Conservation (phyloP, 2,888 invertebrate genomes). For the Eledona agricola region DNA sequence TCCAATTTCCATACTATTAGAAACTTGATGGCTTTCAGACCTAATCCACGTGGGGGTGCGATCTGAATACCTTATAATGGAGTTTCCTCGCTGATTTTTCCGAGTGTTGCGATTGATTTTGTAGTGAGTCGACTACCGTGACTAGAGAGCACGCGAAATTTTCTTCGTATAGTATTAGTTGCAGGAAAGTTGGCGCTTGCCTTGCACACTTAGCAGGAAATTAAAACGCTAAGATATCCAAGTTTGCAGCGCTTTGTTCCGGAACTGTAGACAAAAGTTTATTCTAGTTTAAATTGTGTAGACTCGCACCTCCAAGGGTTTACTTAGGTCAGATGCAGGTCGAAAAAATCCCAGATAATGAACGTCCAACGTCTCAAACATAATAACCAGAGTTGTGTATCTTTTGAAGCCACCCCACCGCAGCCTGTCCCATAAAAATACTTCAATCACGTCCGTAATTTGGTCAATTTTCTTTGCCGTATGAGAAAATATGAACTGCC, state of each 20-base stretch:
- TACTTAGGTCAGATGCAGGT: too few species aligned
- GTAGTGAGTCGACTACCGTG: constrained; percentile 4
- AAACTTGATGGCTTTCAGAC: constrained; percentile 58
- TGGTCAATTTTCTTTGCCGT: constrained; percentile 52
- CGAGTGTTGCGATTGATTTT: constrained; percentile 23
- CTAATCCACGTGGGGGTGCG: constrained; percentile 46
- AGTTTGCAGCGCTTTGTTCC: too few species aligned
- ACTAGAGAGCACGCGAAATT: too few species aligned
- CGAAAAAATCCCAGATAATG: too few species aligned
- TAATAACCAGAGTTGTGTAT: not conserved
- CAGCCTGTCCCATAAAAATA: constrained; percentile 6
- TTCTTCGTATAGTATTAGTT: too few species aligned
- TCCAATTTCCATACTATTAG: constrained; percentile 63
- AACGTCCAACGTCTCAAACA: too few species aligned
- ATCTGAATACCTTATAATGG: constrained; percentile 33
- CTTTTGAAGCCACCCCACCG: not conserved
- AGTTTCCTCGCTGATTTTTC: constrained; percentile 31
- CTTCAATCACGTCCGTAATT: constrained; percentile 42
- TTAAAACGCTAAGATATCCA: too few species aligned
- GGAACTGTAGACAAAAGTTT: too few species aligned
- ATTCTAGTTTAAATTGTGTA: too few species aligned
- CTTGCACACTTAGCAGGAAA: too few species aligned
- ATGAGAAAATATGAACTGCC: constrained; percentile 57
- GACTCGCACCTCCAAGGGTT: too few species aligned
- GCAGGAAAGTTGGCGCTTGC: too few species aligned